Percentiles rank a stretch among this genome's conserved stretches.
Evolutionary conservation across 1,140 invertebrate genomes (phyloP).

Genomic region (Druon quercuslanigerum): DNA sequence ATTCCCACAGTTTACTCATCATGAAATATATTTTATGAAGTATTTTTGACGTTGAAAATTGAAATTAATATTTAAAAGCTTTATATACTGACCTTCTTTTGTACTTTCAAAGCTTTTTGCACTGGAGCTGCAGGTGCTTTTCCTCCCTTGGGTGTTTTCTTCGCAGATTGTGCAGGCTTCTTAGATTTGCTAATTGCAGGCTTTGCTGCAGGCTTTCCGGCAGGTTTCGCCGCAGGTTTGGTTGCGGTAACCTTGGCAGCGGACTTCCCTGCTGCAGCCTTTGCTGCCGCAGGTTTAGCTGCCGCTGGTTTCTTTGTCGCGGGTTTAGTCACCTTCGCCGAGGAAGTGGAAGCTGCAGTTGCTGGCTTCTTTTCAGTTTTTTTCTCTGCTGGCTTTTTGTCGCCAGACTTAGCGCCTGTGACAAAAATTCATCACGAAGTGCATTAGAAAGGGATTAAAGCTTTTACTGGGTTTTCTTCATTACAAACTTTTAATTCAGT

Average conservation of each 20-base stretch:
- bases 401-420: slow-evolving; percentile 75
- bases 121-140: slow-evolving; percentile 72
- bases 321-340: slow-evolving; percentile 47
- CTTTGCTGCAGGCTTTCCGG: slow-evolving; percentile 70
- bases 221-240: slow-evolving; percentile 67
- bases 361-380: slow-evolving; percentile 78
- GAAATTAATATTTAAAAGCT: not conserved
- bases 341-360: slow-evolving; percentile 56
- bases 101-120: slow-evolving; percentile 83
- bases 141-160: slow-evolving; percentile 76
- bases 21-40: slow-evolving; percentile 47
- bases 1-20: slow-evolving; percentile 78
- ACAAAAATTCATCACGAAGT: slow-evolving; percentile 49
- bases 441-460: slow-evolving; percentile 30
- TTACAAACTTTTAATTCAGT: too few species aligned
- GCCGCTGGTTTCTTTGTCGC: slow-evolving; percentile 69
- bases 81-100: slow-evolving; percentile 83
- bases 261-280: slow-evolving; percentile 63
- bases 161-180: slow-evolving; percentile 78
- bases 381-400: slow-evolving; percentile 81
- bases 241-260: slow-evolving; percentile 65
- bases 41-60: not conserved
- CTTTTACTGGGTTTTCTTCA: not conserved
- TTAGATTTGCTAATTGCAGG: slow-evolving; percentile 78
- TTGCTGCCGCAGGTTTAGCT: slow-evolving; percentile 66